These are phyloP conservation scores for Nixonia krombeini DNA, from an alignment of 1,140 invertebrate species.

Conservation along the genomic window DNA sequence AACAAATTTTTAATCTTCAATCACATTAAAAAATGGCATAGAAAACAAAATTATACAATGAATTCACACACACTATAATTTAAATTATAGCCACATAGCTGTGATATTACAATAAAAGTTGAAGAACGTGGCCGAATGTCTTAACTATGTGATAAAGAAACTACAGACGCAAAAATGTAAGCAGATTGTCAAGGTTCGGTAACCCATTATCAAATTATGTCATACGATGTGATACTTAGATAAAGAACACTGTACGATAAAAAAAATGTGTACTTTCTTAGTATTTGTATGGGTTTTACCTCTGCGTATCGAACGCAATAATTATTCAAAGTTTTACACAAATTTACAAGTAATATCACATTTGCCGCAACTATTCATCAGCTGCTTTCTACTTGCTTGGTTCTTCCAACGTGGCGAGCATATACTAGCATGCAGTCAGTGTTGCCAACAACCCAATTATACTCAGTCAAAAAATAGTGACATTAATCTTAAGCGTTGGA, in stretches of 20 bases:
- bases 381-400: conserved; percentile 21
- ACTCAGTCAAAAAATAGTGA: neutral
- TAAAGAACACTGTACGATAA: neutral
- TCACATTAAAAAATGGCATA: neutral
- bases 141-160: too few relatives aligned
- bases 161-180: too few relatives aligned
- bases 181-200: conserved; percentile 13
- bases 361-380: conserved; percentile 59
- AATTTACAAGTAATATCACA: conserved; percentile 51
- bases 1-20: conserved; percentile 2
- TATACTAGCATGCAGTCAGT: conserved; percentile 23
- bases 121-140: too few relatives aligned
- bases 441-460: conserved; percentile 10
- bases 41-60: neutral
- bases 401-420: conserved; percentile 70
- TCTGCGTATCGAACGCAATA: conserved; percentile 17
- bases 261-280: conserved; percentile 1
- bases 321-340: conserved; percentile 38
- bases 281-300: conserved; percentile 43
- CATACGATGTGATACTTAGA: neutral
- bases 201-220: conserved; percentile 19
- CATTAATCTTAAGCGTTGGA: too few relatives aligned
- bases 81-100: too few relatives aligned
- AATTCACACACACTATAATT: neutral
- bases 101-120: too few relatives aligned